Percentiles rank a stretch among this genome's conserved stretches.
phyloP scores from a whole-genome alignment of 2,888 invertebrate genomes.

The Chironomus tentans region DNA sequence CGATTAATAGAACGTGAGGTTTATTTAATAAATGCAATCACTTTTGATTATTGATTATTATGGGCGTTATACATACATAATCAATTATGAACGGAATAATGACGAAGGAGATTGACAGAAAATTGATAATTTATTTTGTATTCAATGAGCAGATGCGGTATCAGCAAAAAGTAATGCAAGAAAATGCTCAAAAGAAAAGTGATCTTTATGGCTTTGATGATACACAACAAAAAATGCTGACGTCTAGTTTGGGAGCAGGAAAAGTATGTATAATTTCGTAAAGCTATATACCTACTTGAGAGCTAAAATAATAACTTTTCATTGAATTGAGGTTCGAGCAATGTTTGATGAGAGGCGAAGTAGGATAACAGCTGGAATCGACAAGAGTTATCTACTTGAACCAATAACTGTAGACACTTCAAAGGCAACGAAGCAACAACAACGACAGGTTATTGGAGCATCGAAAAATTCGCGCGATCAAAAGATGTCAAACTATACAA shows the following conservation, averaged over 20 bases:
- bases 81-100: neutral
- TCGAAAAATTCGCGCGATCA: neutral
- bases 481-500: slow-evolving; percentile 11
- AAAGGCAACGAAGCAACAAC: slow-evolving; percentile 27
- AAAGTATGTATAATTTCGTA: slow-evolving; percentile 32
- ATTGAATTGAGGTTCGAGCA: slow-evolving; percentile 61
- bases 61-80: too few species aligned
- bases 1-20: too few species aligned
- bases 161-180: slow-evolving; percentile 72
- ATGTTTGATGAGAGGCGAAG: slow-evolving; percentile 74
- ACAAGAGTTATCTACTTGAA: slow-evolving; percentile 72
- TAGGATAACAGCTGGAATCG: slow-evolving; percentile 59
- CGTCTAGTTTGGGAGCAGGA: slow-evolving; percentile 36
- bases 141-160: slow-evolving; percentile 59
- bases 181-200: slow-evolving; percentile 55
- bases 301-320: slow-evolving; percentile 21
- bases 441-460: neutral
- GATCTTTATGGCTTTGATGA: slow-evolving; percentile 10
- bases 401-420: slow-evolving; percentile 50
- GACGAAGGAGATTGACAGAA: neutral
- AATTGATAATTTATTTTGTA: neutral
- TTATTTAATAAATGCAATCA: too few species aligned
- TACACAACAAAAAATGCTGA: slow-evolving; percentile 25
- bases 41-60: too few species aligned
- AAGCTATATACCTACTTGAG: neutral